Evolutionary conservation across 1,140 invertebrate genomes (phyloP), one percentile per base, ranked within the genome.

Genomic region (Choristoneura fumiferana): DNA sequence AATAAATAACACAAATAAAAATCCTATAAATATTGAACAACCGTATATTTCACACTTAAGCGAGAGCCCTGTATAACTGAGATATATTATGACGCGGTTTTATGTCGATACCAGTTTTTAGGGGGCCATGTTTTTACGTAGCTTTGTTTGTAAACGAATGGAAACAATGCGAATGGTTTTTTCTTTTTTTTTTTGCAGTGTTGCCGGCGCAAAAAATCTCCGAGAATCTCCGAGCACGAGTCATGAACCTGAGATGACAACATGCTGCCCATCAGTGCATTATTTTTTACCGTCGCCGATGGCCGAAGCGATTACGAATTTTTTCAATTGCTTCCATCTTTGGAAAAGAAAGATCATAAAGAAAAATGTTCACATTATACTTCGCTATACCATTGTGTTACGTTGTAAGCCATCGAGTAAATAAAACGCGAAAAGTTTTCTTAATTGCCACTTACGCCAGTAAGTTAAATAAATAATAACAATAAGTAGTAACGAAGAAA

Each of bases 1-100:
- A 81, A 84, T 84, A 87, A 87, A 87, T 78, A 84, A 81, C 65
- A 81, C 69, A 84, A 84, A 84, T 81, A 84, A 84, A 84, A 81
- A 74, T 77, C 73, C 67, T 84, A 81, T 84, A 87, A 82, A 87
- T 87, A 84, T 84, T 81, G 77, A 81, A 76, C 74, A 76, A 71
- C 66, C 69, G 67, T 84, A 84, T 83, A 84, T 82, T 84, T 87
- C 77, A 84, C 84, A 87, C 84, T 87, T 78, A 75, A 70, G 71
- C 53, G 56, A 54, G 73, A 69, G 72, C 65, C 65, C 69, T 17
- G 71, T 79, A 49, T 49, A 83, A 83, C 75, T 74, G 71, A 78
- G 79, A 86, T 86, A 82, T 84, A 83, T 84, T 81, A 81, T 84
- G 80, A 81, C 80, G 67, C 65, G 64, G 55, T 62, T 63, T 71